A percentile compares a stretch with the other conserved stretches of the same genome.
Conservation (phyloP, 2,888 invertebrate species). For the Caenorhabditis angaria region DNA sequence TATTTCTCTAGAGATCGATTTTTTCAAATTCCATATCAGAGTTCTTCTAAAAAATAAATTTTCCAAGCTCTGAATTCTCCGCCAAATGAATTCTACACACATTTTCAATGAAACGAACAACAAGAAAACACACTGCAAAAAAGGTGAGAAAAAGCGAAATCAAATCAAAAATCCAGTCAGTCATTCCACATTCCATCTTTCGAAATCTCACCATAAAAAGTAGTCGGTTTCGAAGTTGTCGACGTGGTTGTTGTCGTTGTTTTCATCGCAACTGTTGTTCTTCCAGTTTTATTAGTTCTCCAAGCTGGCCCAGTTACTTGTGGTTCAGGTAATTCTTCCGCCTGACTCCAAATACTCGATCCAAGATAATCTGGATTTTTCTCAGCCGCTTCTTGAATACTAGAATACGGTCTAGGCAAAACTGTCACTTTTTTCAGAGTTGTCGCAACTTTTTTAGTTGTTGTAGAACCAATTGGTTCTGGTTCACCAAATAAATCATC, state of each 20-base stretch:
- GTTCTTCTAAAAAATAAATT: no score
- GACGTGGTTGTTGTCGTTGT: conserved; percentile 41
- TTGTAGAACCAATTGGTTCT: neutral
- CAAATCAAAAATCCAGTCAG: no score
- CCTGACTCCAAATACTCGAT: conserved; percentile 48
- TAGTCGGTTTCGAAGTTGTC: conserved; percentile 17
- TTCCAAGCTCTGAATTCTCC: neutral
- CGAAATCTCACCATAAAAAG: conserved; percentile 35
- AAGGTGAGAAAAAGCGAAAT: conserved; percentile 13
- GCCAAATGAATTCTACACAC: neutral
- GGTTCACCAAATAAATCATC: conserved; percentile 36
- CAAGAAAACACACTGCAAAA: conserved; percentile 27
- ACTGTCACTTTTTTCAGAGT: conserved; percentile 40
- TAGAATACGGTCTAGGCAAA: conserved; percentile 57
- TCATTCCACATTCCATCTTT: no score
- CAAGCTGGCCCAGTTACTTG: conserved; percentile 58
- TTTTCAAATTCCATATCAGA: no score
- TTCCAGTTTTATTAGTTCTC: conserved; percentile 40
- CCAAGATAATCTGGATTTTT: conserved; percentile 60
- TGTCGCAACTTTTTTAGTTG: conserved; percentile 41
- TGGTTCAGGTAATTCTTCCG: conserved; percentile 48
- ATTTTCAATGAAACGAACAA: conserved; percentile 16
- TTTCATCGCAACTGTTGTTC: conserved; percentile 20
- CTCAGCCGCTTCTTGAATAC: conserved; percentile 52
- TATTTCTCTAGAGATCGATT: no score